These are phyloP conservation scores for Hydraecia micacea DNA, from an alignment of 2,888 invertebrate species.

Conservation along the genomic window DNA sequence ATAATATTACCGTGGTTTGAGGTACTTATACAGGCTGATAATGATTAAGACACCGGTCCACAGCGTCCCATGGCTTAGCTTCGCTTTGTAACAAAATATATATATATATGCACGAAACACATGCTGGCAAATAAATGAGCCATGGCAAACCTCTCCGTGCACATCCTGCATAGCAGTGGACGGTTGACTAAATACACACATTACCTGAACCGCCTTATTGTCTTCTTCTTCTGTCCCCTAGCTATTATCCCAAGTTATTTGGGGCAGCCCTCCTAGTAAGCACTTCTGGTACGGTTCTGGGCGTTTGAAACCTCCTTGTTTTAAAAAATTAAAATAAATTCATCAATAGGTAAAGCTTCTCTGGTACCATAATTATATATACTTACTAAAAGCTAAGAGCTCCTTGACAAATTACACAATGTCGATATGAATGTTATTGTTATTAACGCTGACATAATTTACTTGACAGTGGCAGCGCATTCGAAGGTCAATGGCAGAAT, in stretches of 20 bases:
- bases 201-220: no score
- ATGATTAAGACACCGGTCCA: neutral
- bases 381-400: neutral
- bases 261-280: neutral
- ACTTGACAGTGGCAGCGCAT: slow-evolving; percentile 96
- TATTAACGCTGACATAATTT: slow-evolving; percentile 48
- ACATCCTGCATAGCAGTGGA: neutral
- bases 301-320: neutral
- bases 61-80: neutral
- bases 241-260: neutral
- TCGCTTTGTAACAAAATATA: neutral
- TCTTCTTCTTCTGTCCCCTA: neutral
- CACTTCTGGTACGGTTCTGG: neutral
- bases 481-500: slow-evolving; percentile 99
- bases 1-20: no score
- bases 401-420: neutral
- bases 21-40: neutral
- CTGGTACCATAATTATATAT: neutral
- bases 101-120: no score
- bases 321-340: neutral
- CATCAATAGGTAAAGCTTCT: neutral
- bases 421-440: neutral
- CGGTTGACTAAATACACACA: neutral
- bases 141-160: neutral
- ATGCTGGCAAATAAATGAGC: neutral